Percentiles rank a stretch among this genome's conserved stretches.
These are phyloP conservation scores for Pyrgus malvae DNA, from an alignment of 2,888 invertebrate species.

Conservation along the genomic window DNA sequence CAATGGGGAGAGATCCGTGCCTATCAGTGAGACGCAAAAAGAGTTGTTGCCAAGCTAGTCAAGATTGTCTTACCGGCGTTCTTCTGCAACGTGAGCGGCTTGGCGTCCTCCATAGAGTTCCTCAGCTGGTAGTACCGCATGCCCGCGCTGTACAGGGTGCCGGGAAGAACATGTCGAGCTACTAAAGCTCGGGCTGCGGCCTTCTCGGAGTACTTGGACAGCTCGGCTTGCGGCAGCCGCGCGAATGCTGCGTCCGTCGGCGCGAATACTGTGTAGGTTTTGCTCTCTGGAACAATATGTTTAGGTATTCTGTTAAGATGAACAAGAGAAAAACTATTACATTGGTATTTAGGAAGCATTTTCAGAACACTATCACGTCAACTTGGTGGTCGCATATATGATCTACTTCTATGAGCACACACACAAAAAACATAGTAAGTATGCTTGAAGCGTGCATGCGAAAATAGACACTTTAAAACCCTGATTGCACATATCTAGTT, in stretches of 20 bases:
- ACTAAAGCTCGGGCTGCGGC: conserved; percentile 87
- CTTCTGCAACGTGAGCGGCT: conserved; percentile 90
- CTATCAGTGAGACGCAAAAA: background rate
- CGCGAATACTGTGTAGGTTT: conserved; percentile 92
- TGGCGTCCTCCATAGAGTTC: conserved; percentile 88
- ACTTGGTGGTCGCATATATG: no score
- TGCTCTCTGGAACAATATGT: conserved; percentile 82
- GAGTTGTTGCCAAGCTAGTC: background rate
- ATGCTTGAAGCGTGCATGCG: no score
- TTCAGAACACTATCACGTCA: no score
- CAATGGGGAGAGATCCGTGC: no score
- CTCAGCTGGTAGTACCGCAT: conserved; percentile 94
- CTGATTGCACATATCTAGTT: no score
- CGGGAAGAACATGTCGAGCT: conserved; percentile 88
- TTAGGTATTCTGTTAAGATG: background rate
- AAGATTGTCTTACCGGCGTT: conserved; percentile 83
- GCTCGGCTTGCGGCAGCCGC: conserved; percentile 82
- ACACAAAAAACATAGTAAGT: no score
- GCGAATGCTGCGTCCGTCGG: conserved; percentile 92
- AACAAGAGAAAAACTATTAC: no score
- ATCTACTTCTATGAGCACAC: no score
- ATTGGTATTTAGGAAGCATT: no score
- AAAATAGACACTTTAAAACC: no score
- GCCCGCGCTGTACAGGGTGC: conserved; percentile 91
- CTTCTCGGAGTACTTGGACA: conserved; percentile 83